A percentile compares a stretch with the other conserved stretches of the same genome.
Evolutionary conservation across 2,888 invertebrate species (phyloP).

Genomic region (Morpho deidamia): DNA sequence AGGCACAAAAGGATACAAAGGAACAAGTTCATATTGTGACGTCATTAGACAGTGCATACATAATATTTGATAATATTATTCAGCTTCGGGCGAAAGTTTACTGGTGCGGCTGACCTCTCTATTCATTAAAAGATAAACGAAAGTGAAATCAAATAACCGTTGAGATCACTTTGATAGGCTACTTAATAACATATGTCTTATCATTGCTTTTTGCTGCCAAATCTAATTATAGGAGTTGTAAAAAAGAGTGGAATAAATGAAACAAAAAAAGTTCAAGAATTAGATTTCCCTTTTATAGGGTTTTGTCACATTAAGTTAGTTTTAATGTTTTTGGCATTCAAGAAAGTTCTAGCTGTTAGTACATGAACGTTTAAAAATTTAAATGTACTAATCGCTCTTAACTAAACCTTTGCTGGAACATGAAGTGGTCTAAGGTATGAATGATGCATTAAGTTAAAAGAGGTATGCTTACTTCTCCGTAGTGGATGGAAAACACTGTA

Average conservation of each 20-base stretch:
- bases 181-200: constrained; percentile 48
- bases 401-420: no score
- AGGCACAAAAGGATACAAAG: constrained; percentile 3
- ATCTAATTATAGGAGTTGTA: constrained; percentile 26
- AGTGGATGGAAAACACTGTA: no score
- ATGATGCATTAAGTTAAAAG: no score
- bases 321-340: no score
- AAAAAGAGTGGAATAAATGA: neutral
- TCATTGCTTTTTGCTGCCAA: constrained; percentile 25
- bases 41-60: constrained; percentile 7
- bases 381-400: no score
- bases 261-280: no score
- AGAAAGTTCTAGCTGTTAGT: no score
- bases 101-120: constrained; percentile 55
- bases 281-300: no score
- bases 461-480: no score
- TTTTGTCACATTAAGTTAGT: no score
- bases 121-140: constrained; percentile 68
- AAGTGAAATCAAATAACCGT: constrained; percentile 68
- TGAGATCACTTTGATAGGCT: constrained; percentile 51
- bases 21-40: constrained; percentile 4
- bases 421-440: no score
- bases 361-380: no score
- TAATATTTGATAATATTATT: constrained; percentile 50
- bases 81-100: constrained; percentile 56